phyloP scores from a whole-genome alignment of 2,888 invertebrate species.

The Zygothrica quintamaculata region DNA sequence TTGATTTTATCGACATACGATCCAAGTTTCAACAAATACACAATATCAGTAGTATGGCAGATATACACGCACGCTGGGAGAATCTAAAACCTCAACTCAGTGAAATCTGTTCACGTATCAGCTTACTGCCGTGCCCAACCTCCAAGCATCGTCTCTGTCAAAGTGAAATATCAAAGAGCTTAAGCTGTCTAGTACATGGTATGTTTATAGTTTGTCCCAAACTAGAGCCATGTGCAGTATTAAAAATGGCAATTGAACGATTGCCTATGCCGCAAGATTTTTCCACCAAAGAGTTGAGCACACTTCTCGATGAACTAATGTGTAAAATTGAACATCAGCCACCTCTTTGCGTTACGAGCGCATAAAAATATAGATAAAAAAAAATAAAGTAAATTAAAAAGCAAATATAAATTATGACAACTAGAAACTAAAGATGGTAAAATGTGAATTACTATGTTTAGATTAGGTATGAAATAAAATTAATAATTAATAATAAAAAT shows the following conservation, averaged over 20 bases:
- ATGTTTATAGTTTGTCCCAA: slow-evolving; percentile 82
- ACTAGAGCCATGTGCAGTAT: slow-evolving; percentile 81
- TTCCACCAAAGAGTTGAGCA: slow-evolving; percentile 82
- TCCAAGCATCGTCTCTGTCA: slow-evolving; percentile 84
- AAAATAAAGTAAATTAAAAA: slow-evolving; percentile 8
- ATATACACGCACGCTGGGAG: slow-evolving; percentile 84
- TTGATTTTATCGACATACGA: slow-evolving; percentile 89
- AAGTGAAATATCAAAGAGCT: slow-evolving; percentile 84
- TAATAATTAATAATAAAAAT: slow-evolving; percentile 15
- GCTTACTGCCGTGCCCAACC: slow-evolving; percentile 84
- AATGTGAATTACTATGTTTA: slow-evolving; percentile 28
- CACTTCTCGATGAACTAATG: slow-evolving; percentile 77
- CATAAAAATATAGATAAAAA: slow-evolving; percentile 19
- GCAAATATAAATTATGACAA: not conserved
- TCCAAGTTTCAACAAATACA: slow-evolving; percentile 85
- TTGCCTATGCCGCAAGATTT: slow-evolving; percentile 84
- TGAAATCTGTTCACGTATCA: slow-evolving; percentile 84
- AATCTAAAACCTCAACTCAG: slow-evolving; percentile 83
- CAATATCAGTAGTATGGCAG: slow-evolving; percentile 78
- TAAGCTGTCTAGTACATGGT: slow-evolving; percentile 83
- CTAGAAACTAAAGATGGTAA: slow-evolving; percentile 22
- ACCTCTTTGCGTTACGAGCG: slow-evolving; percentile 19
- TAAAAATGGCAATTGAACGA: slow-evolving; percentile 83
- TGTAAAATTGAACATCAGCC: slow-evolving; percentile 70
- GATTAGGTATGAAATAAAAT: too few relatives aligned